A percentile compares a stretch with the other conserved stretches of the same genome.
These are phyloP conservation scores for Apodemia hepburni DNA, from an alignment of 2,888 invertebrate genomes.

Conservation along the genomic window DNA sequence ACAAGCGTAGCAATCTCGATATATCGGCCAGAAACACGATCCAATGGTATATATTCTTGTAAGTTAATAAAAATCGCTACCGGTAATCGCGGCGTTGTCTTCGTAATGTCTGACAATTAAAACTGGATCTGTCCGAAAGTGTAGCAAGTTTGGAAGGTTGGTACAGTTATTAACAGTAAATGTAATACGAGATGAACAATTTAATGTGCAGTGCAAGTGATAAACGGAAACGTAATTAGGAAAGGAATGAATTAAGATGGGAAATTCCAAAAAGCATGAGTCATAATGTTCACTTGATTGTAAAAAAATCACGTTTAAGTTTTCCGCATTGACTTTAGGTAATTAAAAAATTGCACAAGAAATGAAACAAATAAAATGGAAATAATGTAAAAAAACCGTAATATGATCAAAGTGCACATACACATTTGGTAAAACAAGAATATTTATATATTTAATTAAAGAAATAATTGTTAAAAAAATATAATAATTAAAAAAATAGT, in stretches of 20 bases:
- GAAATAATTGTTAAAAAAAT: too few species aligned
- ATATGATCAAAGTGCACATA: too few species aligned
- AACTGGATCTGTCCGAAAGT: conserved; percentile 56
- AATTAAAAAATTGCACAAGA: too few species aligned
- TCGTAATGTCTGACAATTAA: conserved; percentile 46
- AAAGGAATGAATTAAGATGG: not conserved
- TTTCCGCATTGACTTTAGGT: too few species aligned
- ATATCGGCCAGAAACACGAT: not conserved
- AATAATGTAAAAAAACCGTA: too few species aligned
- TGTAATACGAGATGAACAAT: conserved; percentile 61
- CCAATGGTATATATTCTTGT: conserved; percentile 19
- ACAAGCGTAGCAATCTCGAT: not conserved
- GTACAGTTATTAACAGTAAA: conserved; percentile 70
- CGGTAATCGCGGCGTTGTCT: conserved; percentile 34
- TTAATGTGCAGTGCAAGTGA: conserved; percentile 41
- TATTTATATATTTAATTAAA: too few species aligned
- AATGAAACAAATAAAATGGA: too few species aligned
- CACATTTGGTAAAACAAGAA: too few species aligned
- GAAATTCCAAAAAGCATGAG: too few species aligned
- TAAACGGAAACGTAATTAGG: conserved; percentile 25
- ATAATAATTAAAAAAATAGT: too few species aligned
- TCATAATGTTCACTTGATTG: too few species aligned
- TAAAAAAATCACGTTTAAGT: too few species aligned
- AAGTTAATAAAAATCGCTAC: conserved; percentile 36
- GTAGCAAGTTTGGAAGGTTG: conserved; percentile 44